Evolutionary conservation across 2,888 invertebrate genomes (phyloP), one percentile per base, ranked within the genome.

Genomic region (Thelaira solivaga): DNA sequence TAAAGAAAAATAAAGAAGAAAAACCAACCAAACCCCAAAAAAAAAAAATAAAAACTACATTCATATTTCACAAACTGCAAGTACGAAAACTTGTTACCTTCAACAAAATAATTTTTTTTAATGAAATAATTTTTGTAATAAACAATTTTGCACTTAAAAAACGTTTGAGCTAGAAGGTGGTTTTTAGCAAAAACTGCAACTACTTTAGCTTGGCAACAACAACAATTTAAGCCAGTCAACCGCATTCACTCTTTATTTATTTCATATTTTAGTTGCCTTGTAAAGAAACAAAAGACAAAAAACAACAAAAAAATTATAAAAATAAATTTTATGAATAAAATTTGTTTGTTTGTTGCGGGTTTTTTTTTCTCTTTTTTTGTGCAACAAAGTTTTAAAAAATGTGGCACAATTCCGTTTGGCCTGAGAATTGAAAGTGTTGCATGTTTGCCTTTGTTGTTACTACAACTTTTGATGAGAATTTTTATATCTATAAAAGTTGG

Each of bases 321-420:
- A n/a, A n/a, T n/a, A 2, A 7, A 16, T n/a, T 55, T 18, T 20
- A 20, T 41, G 7, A 24, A 36, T 29, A 22, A 18, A 53, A 34
- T 20, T 22, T 34, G n/a, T 31, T 8, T n/a, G n/a, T n/a, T n/a
- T n/a, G n/a, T n/a, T n/a, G n/a, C n/a, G n/a, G n/a, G n/a, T n/a
- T n/a, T n/a, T 34, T 4, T 20, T 55, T 18, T 36, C 24, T 6
- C 8, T 24, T 31, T 71, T 41, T 59, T 4, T 16, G 36, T 45
- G 62, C 64, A 31, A 64, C 29, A 47, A 57, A 45, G 13, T 47
- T 31, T 1, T 24, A 6, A 39, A 55, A 55, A 64, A 64, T 64
- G 61, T 76, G 67, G 57, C 65, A 67, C 76, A 76, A 76, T 71
- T 76, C 41, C 47, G 29, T 72, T 43, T 34, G 18, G 18, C 41